Conservation (phyloP, 2,113 vertebrate species). For the Thunnus thynnus region DNA sequence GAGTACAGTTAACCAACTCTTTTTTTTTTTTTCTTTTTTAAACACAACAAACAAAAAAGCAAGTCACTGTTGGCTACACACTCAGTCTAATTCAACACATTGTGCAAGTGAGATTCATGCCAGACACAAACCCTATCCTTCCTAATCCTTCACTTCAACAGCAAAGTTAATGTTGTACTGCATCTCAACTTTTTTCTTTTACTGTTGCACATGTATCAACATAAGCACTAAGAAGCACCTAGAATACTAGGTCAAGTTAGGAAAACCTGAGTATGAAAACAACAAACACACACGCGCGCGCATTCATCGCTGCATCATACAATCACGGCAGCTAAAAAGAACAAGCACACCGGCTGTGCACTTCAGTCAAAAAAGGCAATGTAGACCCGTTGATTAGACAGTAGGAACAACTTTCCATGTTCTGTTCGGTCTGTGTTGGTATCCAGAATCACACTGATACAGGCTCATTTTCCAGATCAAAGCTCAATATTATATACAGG, state of each 20-base stretch:
- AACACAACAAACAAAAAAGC: neutral
- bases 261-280: slow-evolving; percentile 76
- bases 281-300: slow-evolving; percentile 20
- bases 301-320: slow-evolving; percentile 29
- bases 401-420: neutral
- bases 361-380: slow-evolving; percentile 19
- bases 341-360: slow-evolving; percentile 40
- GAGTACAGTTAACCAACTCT: slow-evolving; percentile 16
- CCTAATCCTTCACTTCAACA: neutral
- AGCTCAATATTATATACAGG: neutral
- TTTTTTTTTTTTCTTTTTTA: neutral
- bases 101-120: slow-evolving; percentile 14
- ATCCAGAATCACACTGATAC: neutral
- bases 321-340: slow-evolving; percentile 51
- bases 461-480: neutral
- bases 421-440: neutral
- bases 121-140: neutral
- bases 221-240: slow-evolving; percentile 4
- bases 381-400: slow-evolving; percentile 5
- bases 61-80: neutral
- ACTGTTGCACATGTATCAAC: slow-evolving; percentile 21
- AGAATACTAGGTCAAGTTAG: slow-evolving; percentile 41
- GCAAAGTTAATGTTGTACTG: slow-evolving; percentile 21
- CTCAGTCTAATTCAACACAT: neutral
- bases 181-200: slow-evolving; percentile 24